Percentiles rank a stretch among this genome's conserved stretches.
Conservation (phyloP, 1,140 invertebrate genomes). For the Drosophila biarmipes region DNA sequence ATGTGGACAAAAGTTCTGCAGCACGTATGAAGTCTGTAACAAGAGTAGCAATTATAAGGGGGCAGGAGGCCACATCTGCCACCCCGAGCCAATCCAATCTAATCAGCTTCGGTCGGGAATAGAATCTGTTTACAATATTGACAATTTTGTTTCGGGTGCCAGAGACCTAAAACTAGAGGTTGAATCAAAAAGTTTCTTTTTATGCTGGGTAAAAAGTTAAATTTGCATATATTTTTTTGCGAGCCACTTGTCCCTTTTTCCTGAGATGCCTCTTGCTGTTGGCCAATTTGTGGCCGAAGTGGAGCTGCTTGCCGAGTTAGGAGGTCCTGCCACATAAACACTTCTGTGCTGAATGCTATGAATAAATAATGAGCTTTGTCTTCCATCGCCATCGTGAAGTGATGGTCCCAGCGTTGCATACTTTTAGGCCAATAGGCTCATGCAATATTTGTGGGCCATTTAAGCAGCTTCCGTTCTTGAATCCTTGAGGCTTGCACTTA, state of each 20-base stretch:
- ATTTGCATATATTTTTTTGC: slow-evolving; percentile 69
- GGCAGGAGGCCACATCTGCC: slow-evolving; percentile 11
- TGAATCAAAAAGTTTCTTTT: slow-evolving; percentile 69
- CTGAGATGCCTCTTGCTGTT: slow-evolving; percentile 35
- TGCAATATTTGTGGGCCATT: slow-evolving; percentile 64
- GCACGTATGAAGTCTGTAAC: slow-evolving; percentile 49
- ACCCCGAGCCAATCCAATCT: slow-evolving; percentile 49
- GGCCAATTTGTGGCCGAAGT: slow-evolving; percentile 68
- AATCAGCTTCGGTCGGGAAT: slow-evolving; percentile 69
- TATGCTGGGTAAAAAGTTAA: slow-evolving; percentile 65
- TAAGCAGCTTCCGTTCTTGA: slow-evolving; percentile 28
- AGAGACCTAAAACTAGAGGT: slow-evolving; percentile 33
- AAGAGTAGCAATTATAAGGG: slow-evolving; percentile 33
- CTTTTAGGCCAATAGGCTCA: slow-evolving; percentile 48
- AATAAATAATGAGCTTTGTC: slow-evolving; percentile 76
- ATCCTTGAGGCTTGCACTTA: not conserved
- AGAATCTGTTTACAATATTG: slow-evolving; percentile 81
- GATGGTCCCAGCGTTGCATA: slow-evolving; percentile 49
- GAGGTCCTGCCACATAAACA: slow-evolving; percentile 68
- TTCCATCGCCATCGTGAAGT: slow-evolving; percentile 34
- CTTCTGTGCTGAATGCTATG: slow-evolving; percentile 76
- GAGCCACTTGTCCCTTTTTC: slow-evolving; percentile 50
- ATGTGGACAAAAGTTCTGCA: slow-evolving; percentile 36
- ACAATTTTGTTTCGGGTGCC: slow-evolving; percentile 57
- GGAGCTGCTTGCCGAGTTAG: slow-evolving; percentile 19